Percentiles rank a stretch among this genome's conserved stretches.
phyloP scores from a whole-genome alignment of 2,888 invertebrate species.

The Brachyptera putata region DNA sequence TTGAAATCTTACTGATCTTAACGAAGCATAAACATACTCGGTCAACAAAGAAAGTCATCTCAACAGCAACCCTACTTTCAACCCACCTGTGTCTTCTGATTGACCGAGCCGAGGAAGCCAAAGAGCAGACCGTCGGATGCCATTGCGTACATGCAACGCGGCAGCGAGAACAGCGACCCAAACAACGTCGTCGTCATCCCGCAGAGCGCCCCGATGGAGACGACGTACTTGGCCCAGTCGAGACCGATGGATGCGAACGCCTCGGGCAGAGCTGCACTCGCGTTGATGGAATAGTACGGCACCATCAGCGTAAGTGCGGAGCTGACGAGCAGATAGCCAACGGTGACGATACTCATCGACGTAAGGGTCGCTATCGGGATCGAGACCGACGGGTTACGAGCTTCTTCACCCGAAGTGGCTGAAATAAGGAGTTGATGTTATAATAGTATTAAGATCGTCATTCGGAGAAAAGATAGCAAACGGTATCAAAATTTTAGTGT shows the following conservation, averaged over 20 bases:
- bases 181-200: constrained; percentile 89
- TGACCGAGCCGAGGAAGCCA: constrained; percentile 70
- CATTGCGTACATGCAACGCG: constrained; percentile 87
- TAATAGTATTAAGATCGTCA: no score
- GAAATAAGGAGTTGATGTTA: no score
- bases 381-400: constrained; percentile 70
- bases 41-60: no score
- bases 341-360: constrained; percentile 74
- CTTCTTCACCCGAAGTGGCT: constrained; percentile 83
- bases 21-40: no score
- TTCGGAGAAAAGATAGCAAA: no score
- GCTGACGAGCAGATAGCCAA: constrained; percentile 76
- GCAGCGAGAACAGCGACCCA: constrained; percentile 80
- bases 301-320: constrained; percentile 79
- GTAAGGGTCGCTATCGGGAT: constrained; percentile 79
- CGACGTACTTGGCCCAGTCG: constrained; percentile 79
- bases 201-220: constrained; percentile 80
- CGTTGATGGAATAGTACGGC: constrained; percentile 55
- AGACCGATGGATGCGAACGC: constrained; percentile 72
- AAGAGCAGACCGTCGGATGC: constrained; percentile 84
- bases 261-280: constrained; percentile 69
- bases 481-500: no score
- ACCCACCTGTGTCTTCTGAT: constrained; percentile 69
- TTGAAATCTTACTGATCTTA: no score
- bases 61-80: no score